Evolutionary conservation across 2,888 invertebrate species (phyloP).

Genomic region (Drosophila sordidapex): DNA sequence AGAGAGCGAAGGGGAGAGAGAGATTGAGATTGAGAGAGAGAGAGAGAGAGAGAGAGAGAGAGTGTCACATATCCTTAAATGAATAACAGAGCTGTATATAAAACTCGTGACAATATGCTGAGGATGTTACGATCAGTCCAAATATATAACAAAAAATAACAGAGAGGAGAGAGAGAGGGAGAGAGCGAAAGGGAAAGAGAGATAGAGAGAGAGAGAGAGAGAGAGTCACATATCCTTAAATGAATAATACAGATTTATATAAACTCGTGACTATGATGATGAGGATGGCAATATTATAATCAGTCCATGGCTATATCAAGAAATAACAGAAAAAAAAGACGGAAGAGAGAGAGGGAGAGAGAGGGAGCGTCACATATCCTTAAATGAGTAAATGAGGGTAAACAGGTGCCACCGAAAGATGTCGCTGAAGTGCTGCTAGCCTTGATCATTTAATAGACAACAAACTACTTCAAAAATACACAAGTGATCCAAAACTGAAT

Average conservation of each 20-base stretch:
- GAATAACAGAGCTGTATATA: too few species aligned
- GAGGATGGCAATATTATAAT: background rate
- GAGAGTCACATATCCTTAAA: background rate
- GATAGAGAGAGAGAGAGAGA: too few species aligned
- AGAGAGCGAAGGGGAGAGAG: background rate
- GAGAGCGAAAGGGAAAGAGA: background rate
- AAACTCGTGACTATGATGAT: background rate
- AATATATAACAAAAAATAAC: background rate
- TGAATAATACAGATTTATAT: background rate
- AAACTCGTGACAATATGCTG: background rate
- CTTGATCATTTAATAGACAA: too few species aligned
- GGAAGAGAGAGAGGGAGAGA: background rate
- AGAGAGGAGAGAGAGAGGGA: background rate
- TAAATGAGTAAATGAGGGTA: background rate
- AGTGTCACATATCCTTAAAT: too few species aligned
- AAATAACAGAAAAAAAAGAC: background rate
- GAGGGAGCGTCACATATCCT: background rate
- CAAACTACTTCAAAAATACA: too few species aligned
- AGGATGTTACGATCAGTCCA: background rate
- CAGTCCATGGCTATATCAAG: background rate
- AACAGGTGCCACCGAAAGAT: background rate
- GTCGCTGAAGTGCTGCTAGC: too few species aligned
- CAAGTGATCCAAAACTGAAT: background rate
- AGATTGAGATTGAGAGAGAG: background rate
- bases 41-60: background rate